phyloP scores from a whole-genome alignment of 2,888 invertebrate genomes.

The Luffia ferchaultella region DNA sequence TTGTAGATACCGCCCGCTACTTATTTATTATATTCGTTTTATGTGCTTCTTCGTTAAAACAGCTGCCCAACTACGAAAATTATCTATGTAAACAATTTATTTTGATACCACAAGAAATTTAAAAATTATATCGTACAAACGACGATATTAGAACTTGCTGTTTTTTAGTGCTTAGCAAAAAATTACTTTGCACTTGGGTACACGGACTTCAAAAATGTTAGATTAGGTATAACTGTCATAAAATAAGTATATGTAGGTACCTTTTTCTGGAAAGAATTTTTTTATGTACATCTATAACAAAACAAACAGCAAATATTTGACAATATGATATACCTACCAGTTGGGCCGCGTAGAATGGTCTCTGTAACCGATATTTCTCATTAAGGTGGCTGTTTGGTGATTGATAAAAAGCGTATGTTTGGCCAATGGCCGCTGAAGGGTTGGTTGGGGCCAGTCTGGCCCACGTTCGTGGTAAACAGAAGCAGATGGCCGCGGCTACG shows the following conservation, averaged over 20 bases:
- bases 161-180: no score
- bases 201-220: no score
- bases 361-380: constrained; percentile 63
- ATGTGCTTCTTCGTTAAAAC: not conserved
- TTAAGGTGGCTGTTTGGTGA: constrained; percentile 47
- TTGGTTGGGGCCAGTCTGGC: constrained; percentile 21
- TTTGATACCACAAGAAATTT: no score
- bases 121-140: no score
- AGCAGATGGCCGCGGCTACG: constrained; percentile 52
- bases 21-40: not conserved
- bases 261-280: no score
- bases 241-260: no score
- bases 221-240: no score
- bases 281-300: no score
- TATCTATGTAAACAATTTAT: no score
- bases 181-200: no score
- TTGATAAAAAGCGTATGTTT: constrained; percentile 52
- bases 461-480: constrained; percentile 31
- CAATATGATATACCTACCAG: constrained; percentile 42
- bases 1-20: not conserved
- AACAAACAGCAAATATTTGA: constrained; percentile 31
- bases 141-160: no score
- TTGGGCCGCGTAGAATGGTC: constrained; percentile 30
- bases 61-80: not conserved
- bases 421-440: constrained; percentile 49